Percentiles rank a stretch among this genome's conserved stretches.
Evolutionary conservation across 2,797 vertebrate species (phyloP).

Genomic region (Pelochelys cantorii): DNA sequence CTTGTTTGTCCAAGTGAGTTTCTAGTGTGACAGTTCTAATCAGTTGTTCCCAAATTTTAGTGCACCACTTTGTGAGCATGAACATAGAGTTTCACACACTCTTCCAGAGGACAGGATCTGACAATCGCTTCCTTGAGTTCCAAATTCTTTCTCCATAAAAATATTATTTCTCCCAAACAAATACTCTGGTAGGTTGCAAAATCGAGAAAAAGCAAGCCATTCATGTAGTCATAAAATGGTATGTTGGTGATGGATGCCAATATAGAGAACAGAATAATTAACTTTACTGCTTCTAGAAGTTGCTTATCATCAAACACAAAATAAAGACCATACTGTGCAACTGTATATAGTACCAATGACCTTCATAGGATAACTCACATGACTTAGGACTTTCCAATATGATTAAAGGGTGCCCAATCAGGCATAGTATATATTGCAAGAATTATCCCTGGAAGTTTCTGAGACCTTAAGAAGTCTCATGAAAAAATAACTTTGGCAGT

Average conservation of each 20-base stretch:
- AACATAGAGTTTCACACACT: too few species aligned
- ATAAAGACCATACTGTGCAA: not conserved
- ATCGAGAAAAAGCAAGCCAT: not conserved
- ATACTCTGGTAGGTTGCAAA: not conserved
- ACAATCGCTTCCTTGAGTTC: accelerated
- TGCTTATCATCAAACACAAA: not conserved
- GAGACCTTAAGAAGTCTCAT: not conserved
- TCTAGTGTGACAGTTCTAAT: not conserved
- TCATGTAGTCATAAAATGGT: not conserved
- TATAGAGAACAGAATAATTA: not conserved
- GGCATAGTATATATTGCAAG: not conserved
- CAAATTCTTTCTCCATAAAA: not conserved
- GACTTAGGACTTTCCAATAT: not conserved
- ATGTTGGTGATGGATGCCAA: not conserved
- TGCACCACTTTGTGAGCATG: not conserved
- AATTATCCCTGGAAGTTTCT: not conserved
- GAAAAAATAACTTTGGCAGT: slow-evolving; percentile 16
- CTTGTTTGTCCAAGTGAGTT: not conserved
- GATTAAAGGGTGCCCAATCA: not conserved
- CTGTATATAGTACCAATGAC: not conserved
- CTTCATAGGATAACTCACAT: not conserved
- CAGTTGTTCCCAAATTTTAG: not conserved
- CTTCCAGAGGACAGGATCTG: not conserved
- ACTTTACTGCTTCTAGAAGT: not conserved
- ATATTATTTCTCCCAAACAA: not conserved